These are phyloP conservation scores for Lycaon pictus DNA, from an alignment of 2,113 vertebrate genomes.

Conservation along the genomic window DNA sequence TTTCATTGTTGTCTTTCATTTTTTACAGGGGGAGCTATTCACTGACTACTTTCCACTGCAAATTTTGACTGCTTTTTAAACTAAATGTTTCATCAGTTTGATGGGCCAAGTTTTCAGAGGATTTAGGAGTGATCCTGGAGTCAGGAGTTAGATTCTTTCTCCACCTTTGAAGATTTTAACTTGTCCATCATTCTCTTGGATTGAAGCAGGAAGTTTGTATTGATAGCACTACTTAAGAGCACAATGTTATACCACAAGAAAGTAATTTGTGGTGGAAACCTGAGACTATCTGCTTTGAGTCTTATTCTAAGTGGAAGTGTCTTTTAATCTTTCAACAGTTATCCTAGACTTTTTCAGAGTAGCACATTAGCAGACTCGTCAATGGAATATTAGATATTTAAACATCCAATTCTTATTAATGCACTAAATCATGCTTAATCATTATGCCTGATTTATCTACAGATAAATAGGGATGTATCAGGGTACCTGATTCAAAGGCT, in stretches of 20 bases:
- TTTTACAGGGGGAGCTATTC: neutral
- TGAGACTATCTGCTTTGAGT: neutral
- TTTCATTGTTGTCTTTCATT: constrained; percentile 62
- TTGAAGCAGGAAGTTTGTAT: neutral
- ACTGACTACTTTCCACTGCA: constrained; percentile 20
- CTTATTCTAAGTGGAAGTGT: neutral
- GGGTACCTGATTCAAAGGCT: neutral
- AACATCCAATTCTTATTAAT: neutral
- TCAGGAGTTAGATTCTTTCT: neutral
- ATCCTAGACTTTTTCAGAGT: neutral
- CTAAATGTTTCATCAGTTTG: constrained; percentile 2
- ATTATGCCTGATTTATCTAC: neutral
- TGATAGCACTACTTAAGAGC: neutral
- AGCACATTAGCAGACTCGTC: neutral
- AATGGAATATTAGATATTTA: neutral
- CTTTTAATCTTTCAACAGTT: neutral
- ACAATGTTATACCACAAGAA: neutral
- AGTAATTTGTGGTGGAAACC: neutral
- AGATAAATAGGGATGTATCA: neutral
- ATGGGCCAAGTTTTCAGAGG: neutral
- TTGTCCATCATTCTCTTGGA: neutral
- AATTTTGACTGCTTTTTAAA: constrained; percentile 26
- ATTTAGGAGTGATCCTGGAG: neutral
- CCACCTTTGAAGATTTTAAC: neutral
- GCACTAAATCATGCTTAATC: neutral